Conservation (phyloP, 2,797 vertebrate species). For the Ataeniobius toweri region DNA sequence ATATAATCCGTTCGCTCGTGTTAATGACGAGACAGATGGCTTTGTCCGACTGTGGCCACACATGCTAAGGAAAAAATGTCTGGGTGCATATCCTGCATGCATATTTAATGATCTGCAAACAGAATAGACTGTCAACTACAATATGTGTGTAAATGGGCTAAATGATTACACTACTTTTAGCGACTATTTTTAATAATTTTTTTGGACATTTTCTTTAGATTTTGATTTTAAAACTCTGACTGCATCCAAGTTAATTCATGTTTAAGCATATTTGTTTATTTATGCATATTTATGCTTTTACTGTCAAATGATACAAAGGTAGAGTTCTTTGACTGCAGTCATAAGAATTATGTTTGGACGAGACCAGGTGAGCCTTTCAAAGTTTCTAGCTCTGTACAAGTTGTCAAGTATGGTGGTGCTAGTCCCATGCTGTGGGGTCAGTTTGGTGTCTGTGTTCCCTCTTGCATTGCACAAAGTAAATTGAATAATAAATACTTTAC, state of each 20-base stretch:
- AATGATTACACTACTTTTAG: neutral
- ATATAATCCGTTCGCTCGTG: conserved; percentile 38
- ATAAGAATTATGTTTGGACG: neutral
- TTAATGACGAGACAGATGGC: conserved; percentile 28
- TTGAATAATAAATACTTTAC: neutral
- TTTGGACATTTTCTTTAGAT: neutral
- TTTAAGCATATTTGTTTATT: neutral
- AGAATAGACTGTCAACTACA: neutral
- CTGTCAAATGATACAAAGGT: neutral
- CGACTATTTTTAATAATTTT: neutral
- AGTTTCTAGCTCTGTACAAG: neutral
- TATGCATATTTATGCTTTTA: neutral
- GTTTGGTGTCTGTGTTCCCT: neutral
- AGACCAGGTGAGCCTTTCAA: no score
- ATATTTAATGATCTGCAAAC: neutral
- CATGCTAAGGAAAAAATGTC: neutral
- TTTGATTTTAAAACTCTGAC: neutral
- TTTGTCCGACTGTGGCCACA: conserved; percentile 20
- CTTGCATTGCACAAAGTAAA: neutral
- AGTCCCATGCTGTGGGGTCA: neutral
- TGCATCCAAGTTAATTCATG: neutral
- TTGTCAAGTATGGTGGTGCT: neutral
- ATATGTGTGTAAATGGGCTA: neutral
- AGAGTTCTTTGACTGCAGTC: neutral
- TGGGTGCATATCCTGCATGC: neutral